Conservation (phyloP, 1,140 invertebrate genomes). For the Ctenoplectra terminalis region DNA sequence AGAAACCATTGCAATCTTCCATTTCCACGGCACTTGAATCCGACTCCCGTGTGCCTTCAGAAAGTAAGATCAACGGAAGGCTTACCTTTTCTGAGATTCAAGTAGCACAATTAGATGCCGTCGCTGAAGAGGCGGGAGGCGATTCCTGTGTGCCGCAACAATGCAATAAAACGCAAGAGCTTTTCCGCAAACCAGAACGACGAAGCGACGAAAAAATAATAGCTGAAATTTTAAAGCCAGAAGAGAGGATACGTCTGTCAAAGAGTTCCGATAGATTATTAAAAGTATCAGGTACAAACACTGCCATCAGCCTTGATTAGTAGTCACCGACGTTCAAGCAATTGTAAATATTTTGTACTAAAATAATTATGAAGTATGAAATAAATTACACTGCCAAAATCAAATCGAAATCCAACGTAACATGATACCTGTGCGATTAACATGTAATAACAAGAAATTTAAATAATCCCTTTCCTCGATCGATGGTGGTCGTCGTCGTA, state of each 20-base stretch:
- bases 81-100: constrained; percentile 67
- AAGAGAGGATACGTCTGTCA: constrained; percentile 74
- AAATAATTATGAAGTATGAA: constrained; percentile 73
- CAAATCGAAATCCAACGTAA: background rate
- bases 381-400: constrained; percentile 75
- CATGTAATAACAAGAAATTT: background rate
- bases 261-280: constrained; percentile 79
- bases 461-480: background rate
- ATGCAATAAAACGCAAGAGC: constrained; percentile 50
- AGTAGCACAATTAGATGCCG: constrained; percentile 62
- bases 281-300: constrained; percentile 79
- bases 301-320: constrained; percentile 82
- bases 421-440: background rate
- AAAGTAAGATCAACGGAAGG: constrained; percentile 75
- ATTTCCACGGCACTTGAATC: constrained; percentile 54
- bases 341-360: constrained; percentile 82
- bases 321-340: constrained; percentile 71
- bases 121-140: constrained; percentile 56
- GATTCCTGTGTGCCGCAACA: constrained; percentile 27
- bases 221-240: constrained; percentile 77
- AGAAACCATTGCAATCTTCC: constrained; percentile 61
- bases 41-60: constrained; percentile 51
- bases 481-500: background rate
- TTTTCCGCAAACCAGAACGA: constrained; percentile 55
- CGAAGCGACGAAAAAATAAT: constrained; percentile 78